Conservation (phyloP, 2,797 vertebrate genomes). For the Tapirus indicus region DNA sequence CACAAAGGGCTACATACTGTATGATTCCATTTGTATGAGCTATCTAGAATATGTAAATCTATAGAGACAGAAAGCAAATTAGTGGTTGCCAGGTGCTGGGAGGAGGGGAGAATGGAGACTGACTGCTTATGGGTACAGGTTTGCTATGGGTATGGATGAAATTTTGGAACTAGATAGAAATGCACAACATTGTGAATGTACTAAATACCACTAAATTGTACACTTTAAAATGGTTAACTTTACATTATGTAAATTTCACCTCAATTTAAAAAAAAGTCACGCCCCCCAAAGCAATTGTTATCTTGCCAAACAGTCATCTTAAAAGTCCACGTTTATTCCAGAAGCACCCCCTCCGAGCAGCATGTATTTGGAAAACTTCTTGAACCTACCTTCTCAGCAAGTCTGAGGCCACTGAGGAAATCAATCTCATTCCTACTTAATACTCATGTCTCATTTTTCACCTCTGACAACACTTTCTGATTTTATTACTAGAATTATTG, state of each 20-base stretch:
- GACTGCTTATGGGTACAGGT: neutral
- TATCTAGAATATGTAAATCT: neutral
- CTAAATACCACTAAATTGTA: neutral
- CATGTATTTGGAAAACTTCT: neutral
- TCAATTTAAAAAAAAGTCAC: slow-evolving; percentile 9
- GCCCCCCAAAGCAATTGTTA: neutral
- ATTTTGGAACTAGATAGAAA: neutral
- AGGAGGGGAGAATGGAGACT: neutral
- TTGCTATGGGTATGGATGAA: neutral
- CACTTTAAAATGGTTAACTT: neutral
- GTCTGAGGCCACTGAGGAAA: neutral
- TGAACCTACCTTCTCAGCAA: neutral
- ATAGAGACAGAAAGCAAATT: neutral
- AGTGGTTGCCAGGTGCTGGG: neutral
- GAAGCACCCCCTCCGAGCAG: neutral
- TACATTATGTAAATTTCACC: neutral
- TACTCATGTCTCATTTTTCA: neutral
- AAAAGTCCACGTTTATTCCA: neutral
- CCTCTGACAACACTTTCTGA: neutral
- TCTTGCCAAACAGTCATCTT: neutral
- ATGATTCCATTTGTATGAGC: neutral
- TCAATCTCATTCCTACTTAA: neutral
- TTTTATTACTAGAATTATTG: too few species aligned
- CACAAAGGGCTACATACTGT: neutral
- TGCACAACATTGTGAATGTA: neutral